Evolutionary conservation across 2,113 vertebrate genomes (phyloP), one percentile per base, ranked within the genome.

Genomic region (Nannospalax galili): DNA sequence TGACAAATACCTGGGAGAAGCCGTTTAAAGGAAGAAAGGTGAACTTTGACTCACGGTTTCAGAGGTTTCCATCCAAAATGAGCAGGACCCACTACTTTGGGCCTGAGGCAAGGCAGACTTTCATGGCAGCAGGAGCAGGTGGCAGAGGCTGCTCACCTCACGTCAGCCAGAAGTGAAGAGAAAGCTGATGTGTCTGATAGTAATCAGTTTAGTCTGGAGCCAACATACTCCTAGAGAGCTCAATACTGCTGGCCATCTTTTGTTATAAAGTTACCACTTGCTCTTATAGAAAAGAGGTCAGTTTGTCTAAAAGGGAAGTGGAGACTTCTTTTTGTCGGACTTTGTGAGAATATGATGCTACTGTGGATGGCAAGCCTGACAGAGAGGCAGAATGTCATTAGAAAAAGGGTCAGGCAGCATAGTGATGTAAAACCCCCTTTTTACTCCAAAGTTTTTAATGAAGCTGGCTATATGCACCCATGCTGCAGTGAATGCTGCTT

Each of bases 201-300:
- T 87, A 20, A 87, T 93, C 52, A 65, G n/a, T 40, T 95, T 52
- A 84, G 15, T 42, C 30, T 70, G 26, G 7, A 93, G 89, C 69
- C 74, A 92, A 69, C 7, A 20, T 24, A n/a, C n/a, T 35, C 12
- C 28, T 60, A 37, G 40, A 77, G 64, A 91, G 78, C 30, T 16
- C 19, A 37, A 15, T 64, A 32, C 42, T 48, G 2, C 7, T 96
- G 52, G 45, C 7, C 19, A 52, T 11, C 60, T 77, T 28, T 7
- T 32, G 26, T 35, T 70, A 40, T 81, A 79, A 81, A 88, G 6
- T 17, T 35, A 73, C 80, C 22, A 52, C 7, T 3, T 37, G 30
- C 15, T 79, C 20, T 74, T 90, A 69, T 14, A 15, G 37, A 48
- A 79, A 88, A 85, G 7, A n/a, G n/a, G 4, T 65, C 58, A n/a